phyloP scores from a whole-genome alignment of 2,888 invertebrate species.

The Sacculina carcini region DNA sequence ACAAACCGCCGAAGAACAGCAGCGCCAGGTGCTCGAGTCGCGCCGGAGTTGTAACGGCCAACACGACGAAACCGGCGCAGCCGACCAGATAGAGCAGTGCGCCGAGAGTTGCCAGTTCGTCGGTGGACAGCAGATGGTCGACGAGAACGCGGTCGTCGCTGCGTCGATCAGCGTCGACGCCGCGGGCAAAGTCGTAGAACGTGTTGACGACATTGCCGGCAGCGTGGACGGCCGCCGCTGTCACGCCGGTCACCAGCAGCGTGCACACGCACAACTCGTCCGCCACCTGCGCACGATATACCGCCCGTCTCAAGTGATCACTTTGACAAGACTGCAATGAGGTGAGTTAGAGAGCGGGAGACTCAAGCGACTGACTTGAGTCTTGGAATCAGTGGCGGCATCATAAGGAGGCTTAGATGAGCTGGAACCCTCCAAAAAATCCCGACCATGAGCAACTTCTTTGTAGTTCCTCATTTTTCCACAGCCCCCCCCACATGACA shows the following conservation, averaged over 20 bases:
- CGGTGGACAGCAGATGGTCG: conserved; percentile 61
- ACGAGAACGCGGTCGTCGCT: conserved; percentile 82
- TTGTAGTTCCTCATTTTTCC: too few species aligned
- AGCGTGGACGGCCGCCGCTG: conserved; percentile 72
- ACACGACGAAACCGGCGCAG: conserved; percentile 49
- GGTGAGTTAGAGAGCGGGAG: too few species aligned
- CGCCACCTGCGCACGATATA: conserved; percentile 8
- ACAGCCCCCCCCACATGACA: too few species aligned
- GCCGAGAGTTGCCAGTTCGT: conserved; percentile 63
- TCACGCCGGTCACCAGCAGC: conserved; percentile 52
- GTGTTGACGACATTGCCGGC: conserved; percentile 92
- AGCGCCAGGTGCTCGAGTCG: conserved; percentile 81
- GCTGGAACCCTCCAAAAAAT: too few species aligned
- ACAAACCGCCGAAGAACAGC: conserved; percentile 80
- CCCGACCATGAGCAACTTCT: too few species aligned
- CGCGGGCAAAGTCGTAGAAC: conserved; percentile 80
- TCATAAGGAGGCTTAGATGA: too few species aligned
- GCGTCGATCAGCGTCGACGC: conserved; percentile 59
- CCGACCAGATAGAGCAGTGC: conserved; percentile 65
- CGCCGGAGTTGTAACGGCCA: conserved; percentile 56
- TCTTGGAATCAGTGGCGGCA: too few species aligned
- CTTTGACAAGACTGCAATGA: too few species aligned
- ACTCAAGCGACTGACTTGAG: too few species aligned
- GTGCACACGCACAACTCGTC: conserved; percentile 48
- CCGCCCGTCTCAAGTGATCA: too few species aligned